These are phyloP conservation scores for Plutella xylostella DNA, from an alignment of 2,888 invertebrate genomes.

Conservation along the genomic window DNA sequence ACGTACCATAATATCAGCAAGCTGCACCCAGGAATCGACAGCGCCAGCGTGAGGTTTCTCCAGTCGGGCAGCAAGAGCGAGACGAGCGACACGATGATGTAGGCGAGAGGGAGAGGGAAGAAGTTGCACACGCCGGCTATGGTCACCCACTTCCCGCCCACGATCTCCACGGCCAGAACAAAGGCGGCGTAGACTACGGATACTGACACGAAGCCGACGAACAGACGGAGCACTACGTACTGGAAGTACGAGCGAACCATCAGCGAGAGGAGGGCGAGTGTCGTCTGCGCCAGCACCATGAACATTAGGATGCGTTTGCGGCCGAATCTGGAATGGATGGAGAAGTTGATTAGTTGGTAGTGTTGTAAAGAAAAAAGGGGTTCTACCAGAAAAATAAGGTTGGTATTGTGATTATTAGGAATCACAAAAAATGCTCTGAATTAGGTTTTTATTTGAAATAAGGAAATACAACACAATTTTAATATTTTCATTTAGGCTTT, in stretches of 20 bases:
- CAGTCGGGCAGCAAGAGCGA: constrained; percentile 79
- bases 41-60: constrained; percentile 77
- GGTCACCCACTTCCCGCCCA: constrained; percentile 84
- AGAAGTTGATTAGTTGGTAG: too few relatives aligned
- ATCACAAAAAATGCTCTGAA: too few relatives aligned
- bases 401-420: too few relatives aligned
- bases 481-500: too few relatives aligned
- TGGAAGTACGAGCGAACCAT: constrained; percentile 78
- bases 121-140: constrained; percentile 85
- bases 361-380: too few relatives aligned
- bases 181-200: constrained; percentile 86
- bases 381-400: too few relatives aligned
- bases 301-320: constrained; percentile 80
- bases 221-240: constrained; percentile 76
- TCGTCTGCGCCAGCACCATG: constrained; percentile 76
- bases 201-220: constrained; percentile 82
- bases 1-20: constrained; percentile 76
- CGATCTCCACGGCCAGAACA: constrained; percentile 82
- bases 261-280: constrained; percentile 75
- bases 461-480: too few relatives aligned
- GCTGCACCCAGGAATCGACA: constrained; percentile 79
- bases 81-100: constrained; percentile 78
- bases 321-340: constrained; percentile 69
- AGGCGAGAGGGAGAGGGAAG: constrained; percentile 82
- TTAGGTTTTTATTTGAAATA: too few relatives aligned